Percentiles rank a stretch among this genome's conserved stretches.
Evolutionary conservation across 1,140 invertebrate genomes (phyloP).

Genomic region (Coenobita brevimanus): DNA sequence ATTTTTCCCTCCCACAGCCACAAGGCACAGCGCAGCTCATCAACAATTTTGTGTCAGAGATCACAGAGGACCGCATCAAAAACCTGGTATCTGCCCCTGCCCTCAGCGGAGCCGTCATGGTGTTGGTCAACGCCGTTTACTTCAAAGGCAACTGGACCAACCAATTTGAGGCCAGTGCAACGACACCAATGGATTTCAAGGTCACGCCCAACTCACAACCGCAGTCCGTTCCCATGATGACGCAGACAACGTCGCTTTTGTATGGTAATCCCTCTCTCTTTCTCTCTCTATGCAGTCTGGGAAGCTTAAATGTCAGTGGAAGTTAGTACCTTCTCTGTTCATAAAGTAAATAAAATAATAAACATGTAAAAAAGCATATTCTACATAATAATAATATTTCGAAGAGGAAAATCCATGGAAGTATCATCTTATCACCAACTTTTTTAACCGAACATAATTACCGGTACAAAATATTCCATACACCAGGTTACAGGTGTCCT

Average conservation of each 20-base stretch:
- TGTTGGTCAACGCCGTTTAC: slow-evolving; percentile 88
- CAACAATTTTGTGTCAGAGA: neutral
- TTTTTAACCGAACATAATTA: too few relatives aligned
- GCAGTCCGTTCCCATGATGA: neutral
- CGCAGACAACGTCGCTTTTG: neutral
- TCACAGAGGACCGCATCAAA: neutral
- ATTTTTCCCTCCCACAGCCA: neutral
- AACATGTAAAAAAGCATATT: too few relatives aligned
- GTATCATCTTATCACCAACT: too few relatives aligned
- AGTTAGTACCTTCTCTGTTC: too few relatives aligned
- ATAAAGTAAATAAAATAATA: too few relatives aligned
- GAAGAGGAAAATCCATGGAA: too few relatives aligned
- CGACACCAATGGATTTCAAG: slow-evolving; percentile 72
- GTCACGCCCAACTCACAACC: neutral
- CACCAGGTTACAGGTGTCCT: too few relatives aligned
- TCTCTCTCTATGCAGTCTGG: too few relatives aligned
- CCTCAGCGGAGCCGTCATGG: slow-evolving; percentile 72
- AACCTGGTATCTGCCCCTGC: neutral
- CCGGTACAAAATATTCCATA: too few relatives aligned
- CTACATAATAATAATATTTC: too few relatives aligned
- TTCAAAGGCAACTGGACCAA: slow-evolving; percentile 88
- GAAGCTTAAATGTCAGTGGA: too few relatives aligned
- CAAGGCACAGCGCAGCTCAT: neutral
- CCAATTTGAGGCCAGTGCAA: slow-evolving; percentile 77
- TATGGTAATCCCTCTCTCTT: too few relatives aligned